Evolutionary conservation across 1,140 invertebrate species (phyloP).

Genomic region (Aphaenogaster ashmeadi): DNA sequence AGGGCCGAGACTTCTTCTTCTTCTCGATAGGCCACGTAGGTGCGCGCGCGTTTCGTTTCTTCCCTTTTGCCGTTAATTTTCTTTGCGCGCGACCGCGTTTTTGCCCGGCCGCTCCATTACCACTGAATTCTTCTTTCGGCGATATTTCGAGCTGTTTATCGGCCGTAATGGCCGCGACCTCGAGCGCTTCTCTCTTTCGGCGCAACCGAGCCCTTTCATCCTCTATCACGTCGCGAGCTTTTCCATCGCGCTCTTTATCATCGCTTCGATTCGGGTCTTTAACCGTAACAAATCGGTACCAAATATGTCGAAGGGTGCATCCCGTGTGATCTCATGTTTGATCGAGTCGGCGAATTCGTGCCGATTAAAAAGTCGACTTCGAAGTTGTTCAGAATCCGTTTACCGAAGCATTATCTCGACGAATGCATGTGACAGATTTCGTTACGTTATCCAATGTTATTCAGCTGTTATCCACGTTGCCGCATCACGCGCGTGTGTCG

Average conservation of each 20-base stretch:
- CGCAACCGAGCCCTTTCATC: constrained; percentile 34
- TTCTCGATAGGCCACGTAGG: constrained; percentile 70
- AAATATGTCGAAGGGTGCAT: constrained; percentile 11
- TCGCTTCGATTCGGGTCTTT: constrained; percentile 11
- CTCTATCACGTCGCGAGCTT: constrained; percentile 26
- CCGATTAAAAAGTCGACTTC: neutral
- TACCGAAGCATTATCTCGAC: neutral
- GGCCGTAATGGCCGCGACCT: constrained; percentile 63
- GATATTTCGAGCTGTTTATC: constrained; percentile 68
- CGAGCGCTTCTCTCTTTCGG: constrained; percentile 46
- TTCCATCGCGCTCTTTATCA: constrained; percentile 9
- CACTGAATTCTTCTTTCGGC: constrained; percentile 67
- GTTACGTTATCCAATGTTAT: neutral
- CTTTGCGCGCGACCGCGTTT: constrained; percentile 59
- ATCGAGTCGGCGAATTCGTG: neutral
- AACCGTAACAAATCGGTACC: constrained; percentile 17
- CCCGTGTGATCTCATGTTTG: neutral
- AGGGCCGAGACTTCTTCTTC: constrained; percentile 61
- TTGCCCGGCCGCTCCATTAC: constrained; percentile 63
- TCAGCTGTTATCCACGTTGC: neutral
- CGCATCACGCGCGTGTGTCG: neutral
- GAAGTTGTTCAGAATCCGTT: neutral
- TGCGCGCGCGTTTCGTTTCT: constrained; percentile 58
- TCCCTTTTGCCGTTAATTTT: constrained; percentile 72
- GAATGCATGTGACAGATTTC: neutral